A percentile compares a stretch with the other conserved stretches of the same genome.
These are phyloP conservation scores for Struthio camelus DNA, from an alignment of 2,113 vertebrate genomes.

Conservation along the genomic window DNA sequence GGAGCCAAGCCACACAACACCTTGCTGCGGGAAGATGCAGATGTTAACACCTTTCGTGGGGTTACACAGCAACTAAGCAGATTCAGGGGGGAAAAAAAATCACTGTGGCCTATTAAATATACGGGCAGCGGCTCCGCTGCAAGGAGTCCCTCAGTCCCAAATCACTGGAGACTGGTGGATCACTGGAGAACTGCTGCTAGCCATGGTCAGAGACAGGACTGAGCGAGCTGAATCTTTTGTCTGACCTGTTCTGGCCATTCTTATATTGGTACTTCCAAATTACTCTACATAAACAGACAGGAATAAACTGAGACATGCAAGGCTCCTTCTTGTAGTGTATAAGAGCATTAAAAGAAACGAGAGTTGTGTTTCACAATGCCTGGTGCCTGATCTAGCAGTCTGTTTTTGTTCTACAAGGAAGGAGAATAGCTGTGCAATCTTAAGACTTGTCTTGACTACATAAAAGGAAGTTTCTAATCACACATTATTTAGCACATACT, in stretches of 20 bases:
- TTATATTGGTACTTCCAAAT: background rate
- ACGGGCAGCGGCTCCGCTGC: rapidly evolving
- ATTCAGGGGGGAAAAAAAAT: background rate
- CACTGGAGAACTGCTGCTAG: background rate
- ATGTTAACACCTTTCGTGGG: too few relatives aligned
- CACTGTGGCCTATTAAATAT: background rate
- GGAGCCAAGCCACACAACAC: too few relatives aligned
- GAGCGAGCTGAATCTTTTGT: background rate
- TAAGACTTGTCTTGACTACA: background rate
- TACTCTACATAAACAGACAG: background rate
- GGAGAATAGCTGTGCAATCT: constrained; percentile 18
- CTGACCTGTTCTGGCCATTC: background rate
- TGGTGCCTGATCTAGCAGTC: background rate
- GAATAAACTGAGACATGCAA: background rate
- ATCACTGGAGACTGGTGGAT: background rate
- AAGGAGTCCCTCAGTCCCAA: rapidly evolving
- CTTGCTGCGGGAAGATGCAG: too few relatives aligned
- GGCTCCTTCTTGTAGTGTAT: too few relatives aligned
- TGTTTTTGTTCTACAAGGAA: background rate
- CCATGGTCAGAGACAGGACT: background rate
- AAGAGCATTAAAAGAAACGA: background rate
- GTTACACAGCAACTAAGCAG: background rate
- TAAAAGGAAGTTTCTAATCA: constrained; percentile 5
- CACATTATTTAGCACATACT: background rate
- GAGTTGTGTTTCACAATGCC: background rate